phyloP scores from a whole-genome alignment of 2,113 vertebrate genomes.

The Typhlomys cinereus region DNA sequence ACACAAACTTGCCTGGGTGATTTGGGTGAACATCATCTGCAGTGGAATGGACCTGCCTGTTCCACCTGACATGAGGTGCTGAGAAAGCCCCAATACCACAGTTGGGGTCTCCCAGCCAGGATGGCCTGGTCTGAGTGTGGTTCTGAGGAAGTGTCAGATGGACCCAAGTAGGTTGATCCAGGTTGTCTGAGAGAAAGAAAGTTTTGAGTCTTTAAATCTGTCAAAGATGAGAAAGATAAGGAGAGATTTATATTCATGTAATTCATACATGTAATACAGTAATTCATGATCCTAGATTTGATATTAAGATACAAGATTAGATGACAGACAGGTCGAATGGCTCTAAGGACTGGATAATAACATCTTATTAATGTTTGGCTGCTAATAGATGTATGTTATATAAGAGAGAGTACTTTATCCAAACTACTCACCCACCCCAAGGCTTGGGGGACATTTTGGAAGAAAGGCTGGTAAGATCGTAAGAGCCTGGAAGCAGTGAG shows the following conservation, averaged over 20 bases:
- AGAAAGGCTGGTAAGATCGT: no score
- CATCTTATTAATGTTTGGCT: background rate
- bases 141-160: background rate
- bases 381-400: no score
- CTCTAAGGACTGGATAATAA: background rate
- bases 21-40: background rate
- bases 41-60: background rate
- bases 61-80: background rate
- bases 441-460: no score
- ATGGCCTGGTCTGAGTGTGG: background rate
- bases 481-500: no score
- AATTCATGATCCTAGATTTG: background rate
- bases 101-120: background rate
- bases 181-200: background rate
- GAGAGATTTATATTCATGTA: background rate
- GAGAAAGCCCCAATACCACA: background rate
- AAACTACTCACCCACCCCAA: no score
- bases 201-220: conserved; percentile 10
- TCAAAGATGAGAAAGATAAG: background rate
- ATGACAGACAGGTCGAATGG: background rate
- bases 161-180: background rate
- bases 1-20: background rate
- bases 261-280: background rate
- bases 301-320: background rate
- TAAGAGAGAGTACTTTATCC: background rate